phyloP scores from a whole-genome alignment of 2,888 invertebrate species.

The Anoplius nigerrimus region DNA sequence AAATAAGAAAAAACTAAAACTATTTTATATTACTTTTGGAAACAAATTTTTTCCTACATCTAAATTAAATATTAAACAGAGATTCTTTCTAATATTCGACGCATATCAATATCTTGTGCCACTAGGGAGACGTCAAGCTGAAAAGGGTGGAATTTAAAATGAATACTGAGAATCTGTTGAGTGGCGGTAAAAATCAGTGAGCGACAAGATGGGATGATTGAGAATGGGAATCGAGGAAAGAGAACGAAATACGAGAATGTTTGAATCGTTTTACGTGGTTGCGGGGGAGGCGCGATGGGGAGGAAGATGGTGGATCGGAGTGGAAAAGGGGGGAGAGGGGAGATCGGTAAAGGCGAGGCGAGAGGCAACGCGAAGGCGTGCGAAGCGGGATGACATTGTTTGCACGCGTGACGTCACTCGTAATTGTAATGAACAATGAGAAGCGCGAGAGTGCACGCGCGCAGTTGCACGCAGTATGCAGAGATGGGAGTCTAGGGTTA shows the following conservation, averaged over 20 bases:
- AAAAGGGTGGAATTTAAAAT: too few relatives aligned
- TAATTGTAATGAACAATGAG: slow-evolving; percentile 62
- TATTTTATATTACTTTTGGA: too few relatives aligned
- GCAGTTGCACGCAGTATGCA: slow-evolving; percentile 37
- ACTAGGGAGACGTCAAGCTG: too few relatives aligned
- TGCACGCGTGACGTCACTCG: slow-evolving; percentile 68
- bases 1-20: too few relatives aligned
- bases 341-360: slow-evolving; percentile 1
- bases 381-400: slow-evolving; percentile 67
- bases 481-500: slow-evolving; percentile 50
- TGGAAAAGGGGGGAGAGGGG: background rate
- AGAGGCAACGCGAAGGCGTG: slow-evolving; percentile 60
- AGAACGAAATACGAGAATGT: slow-evolving; percentile 3
- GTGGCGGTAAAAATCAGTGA: too few relatives aligned
- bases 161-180: too few relatives aligned
- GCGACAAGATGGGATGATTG: slow-evolving; percentile 9
- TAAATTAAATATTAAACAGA: too few relatives aligned
- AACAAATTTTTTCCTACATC: too few relatives aligned
- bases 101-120: too few relatives aligned
- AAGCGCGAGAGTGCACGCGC: slow-evolving; percentile 49
- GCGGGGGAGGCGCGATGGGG: slow-evolving; percentile 20
- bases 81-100: too few relatives aligned
- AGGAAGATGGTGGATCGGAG: slow-evolving; percentile 7
- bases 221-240: background rate
- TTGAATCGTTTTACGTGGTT: too few relatives aligned